A percentile compares a stretch with the other conserved stretches of the same genome.
Evolutionary conservation across 2,797 vertebrate species (phyloP).

Genomic region (Molossus molossus): DNA sequence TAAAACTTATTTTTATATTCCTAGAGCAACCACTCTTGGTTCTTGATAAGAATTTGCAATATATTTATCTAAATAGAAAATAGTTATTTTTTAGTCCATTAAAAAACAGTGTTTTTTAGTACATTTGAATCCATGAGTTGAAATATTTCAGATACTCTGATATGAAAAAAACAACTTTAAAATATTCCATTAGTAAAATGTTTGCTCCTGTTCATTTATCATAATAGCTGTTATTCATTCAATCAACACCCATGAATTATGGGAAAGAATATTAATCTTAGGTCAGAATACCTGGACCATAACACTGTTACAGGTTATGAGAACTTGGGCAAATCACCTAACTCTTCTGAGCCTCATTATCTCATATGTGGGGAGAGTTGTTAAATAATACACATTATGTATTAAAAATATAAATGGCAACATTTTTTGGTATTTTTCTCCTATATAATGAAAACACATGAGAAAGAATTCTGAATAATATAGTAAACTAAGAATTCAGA

Average conservation of each 20-base stretch:
- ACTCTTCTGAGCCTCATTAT: neutral
- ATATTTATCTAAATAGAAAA: slow-evolving; percentile 71
- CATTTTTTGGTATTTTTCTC: neutral
- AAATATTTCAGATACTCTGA: slow-evolving; percentile 48
- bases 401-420: neutral
- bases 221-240: neutral
- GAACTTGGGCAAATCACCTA: neutral
- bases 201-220: neutral
- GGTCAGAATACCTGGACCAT: neutral
- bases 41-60: slow-evolving; percentile 59
- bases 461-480: slow-evolving; percentile 50
- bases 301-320: neutral
- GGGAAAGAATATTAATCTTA: neutral
- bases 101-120: slow-evolving; percentile 11
- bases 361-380: neutral
- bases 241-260: neutral
- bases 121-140: neutral
- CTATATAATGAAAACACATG: neutral
- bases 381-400: neutral
- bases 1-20: slow-evolving; percentile 77
- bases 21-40: slow-evolving; percentile 54
- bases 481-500: slow-evolving; percentile 2
- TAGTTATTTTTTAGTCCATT: slow-evolving; percentile 9
- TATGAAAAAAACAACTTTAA: neutral
- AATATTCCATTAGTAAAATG: neutral